A percentile compares a stretch with the other conserved stretches of the same genome.
Conservation (phyloP, 2,797 vertebrate genomes). For the Hemibagrus guttatus region DNA sequence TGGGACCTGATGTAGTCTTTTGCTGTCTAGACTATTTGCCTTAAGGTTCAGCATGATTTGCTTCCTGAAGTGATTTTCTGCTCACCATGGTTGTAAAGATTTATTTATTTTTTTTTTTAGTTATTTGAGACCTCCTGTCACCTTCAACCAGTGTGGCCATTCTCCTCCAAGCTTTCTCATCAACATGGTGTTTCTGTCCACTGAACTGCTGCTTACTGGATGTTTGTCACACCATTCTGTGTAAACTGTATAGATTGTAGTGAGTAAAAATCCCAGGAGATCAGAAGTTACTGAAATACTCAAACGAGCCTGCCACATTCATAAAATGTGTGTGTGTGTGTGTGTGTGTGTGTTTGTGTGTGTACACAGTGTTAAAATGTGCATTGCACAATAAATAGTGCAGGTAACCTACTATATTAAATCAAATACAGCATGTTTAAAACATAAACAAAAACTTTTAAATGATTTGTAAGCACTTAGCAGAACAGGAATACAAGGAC, state of each 20-base stretch:
- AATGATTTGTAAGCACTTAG: background rate
- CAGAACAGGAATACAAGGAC: background rate
- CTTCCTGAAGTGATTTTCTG: background rate
- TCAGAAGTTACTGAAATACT: background rate
- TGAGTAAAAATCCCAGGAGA: conserved; percentile 6
- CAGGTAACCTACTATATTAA: background rate
- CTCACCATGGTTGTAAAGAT: background rate
- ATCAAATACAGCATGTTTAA: background rate
- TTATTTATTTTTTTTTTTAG: background rate
- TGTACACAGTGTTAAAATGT: background rate
- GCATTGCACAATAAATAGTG: background rate
- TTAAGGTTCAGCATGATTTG: background rate
- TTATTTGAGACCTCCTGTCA: background rate
- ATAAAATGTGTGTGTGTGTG: background rate
- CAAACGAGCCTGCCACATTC: background rate
- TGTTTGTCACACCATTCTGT: background rate
- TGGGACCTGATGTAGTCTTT: background rate
- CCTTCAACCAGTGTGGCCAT: background rate
- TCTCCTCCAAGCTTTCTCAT: background rate
- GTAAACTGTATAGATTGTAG: background rate
- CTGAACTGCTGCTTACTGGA: background rate
- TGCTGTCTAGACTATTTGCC: background rate
- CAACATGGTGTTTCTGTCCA: background rate
- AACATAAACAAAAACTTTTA: too few relatives aligned
- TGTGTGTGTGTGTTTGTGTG: background rate